phyloP scores from a whole-genome alignment of 2,797 vertebrate genomes.

The Botia kubotai region DNA sequence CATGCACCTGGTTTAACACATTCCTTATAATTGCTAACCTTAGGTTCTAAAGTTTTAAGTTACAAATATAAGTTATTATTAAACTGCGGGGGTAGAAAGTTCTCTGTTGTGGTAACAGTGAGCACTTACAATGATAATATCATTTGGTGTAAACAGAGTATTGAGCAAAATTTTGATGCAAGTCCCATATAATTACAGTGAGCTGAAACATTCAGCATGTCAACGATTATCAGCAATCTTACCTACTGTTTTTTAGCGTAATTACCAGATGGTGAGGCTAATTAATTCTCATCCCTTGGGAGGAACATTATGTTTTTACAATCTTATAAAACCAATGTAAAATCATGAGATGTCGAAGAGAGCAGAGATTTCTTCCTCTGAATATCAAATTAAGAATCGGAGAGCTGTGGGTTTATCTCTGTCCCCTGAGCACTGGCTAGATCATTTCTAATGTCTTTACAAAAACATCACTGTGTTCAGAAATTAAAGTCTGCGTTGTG shows the following conservation, averaged over 20 bases:
- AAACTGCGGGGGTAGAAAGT: slow-evolving; percentile 14
- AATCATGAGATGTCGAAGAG: not conserved
- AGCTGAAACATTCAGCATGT: slow-evolving; percentile 7
- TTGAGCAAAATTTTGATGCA: slow-evolving; percentile 21
- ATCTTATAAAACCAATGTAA: slow-evolving; percentile 33
- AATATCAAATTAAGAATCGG: slow-evolving; percentile 7
- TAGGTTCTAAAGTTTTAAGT: not conserved
- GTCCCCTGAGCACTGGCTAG: slow-evolving; percentile 12
- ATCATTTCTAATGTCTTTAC: slow-evolving; percentile 39
- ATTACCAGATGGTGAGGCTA: slow-evolving; percentile 40
- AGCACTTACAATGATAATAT: not conserved
- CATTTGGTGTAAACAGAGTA: slow-evolving; percentile 33
- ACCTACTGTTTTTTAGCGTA: slow-evolving; percentile 41
- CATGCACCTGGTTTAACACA: too few species aligned
- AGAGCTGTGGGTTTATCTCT: slow-evolving; percentile 25
- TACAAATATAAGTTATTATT: not conserved
- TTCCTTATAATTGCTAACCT: too few species aligned
- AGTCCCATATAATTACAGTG: slow-evolving; percentile 7
- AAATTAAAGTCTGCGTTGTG: slow-evolving; percentile 28
- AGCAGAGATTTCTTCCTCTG: slow-evolving; percentile 13
- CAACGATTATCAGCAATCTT: slow-evolving; percentile 34
- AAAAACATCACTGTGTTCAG: slow-evolving; percentile 31
- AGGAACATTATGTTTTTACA: slow-evolving; percentile 41
- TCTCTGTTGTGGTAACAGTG: slow-evolving; percentile 18
- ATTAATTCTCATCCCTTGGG: slow-evolving; percentile 48